phyloP scores from a whole-genome alignment of 2,797 vertebrate genomes.

The Malacoraja senta region DNA sequence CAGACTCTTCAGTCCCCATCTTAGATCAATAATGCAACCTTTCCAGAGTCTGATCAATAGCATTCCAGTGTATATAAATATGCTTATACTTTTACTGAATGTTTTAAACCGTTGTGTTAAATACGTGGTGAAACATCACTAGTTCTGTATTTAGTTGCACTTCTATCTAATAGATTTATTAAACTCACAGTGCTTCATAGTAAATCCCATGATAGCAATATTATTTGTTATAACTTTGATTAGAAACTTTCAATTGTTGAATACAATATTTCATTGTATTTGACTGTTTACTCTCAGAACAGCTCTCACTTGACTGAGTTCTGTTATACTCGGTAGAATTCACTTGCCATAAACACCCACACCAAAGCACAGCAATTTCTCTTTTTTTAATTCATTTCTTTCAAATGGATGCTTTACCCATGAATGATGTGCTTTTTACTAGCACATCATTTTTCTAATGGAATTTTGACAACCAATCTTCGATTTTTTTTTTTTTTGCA shows the following conservation, averaged over 20 bases:
- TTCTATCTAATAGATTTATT: neutral
- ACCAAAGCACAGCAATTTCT: neutral
- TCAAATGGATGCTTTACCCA: neutral
- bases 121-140: neutral
- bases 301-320: neutral
- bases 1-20: neutral
- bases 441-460: neutral
- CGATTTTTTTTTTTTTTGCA: neutral
- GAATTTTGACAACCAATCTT: neutral
- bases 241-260: neutral
- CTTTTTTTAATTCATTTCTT: neutral
- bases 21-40: neutral
- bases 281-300: neutral
- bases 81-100: neutral
- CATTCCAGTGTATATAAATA: neutral
- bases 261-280: neutral
- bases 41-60: neutral
- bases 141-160: neutral
- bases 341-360: neutral
- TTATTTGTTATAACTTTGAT: neutral
- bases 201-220: neutral
- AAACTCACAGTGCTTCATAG: neutral
- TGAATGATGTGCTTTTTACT: slow-evolving; percentile 15
- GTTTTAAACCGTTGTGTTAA: neutral
- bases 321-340: neutral